These are phyloP conservation scores for Choreutis nemorana DNA, from an alignment of 2,888 invertebrate species.

Conservation along the genomic window DNA sequence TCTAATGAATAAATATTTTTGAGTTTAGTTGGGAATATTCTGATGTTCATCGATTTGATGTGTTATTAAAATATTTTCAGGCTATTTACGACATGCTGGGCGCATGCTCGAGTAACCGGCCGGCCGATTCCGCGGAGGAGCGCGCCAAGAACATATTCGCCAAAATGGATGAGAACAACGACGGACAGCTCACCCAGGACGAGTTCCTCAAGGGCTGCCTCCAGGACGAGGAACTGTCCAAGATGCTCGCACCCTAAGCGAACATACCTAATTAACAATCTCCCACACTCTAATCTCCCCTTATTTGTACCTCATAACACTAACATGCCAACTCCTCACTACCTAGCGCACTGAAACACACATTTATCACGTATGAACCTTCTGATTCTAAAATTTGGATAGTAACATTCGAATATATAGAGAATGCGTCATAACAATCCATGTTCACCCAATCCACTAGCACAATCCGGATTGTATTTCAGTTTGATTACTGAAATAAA, in stretches of 20 bases:
- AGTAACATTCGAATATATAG: too few relatives aligned
- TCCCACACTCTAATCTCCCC: neutral
- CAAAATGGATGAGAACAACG: conserved; percentile 99
- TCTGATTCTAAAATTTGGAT: too few relatives aligned
- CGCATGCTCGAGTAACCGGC: conserved; percentile 93
- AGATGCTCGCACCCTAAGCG: conserved; percentile 91
- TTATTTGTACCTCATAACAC: too few relatives aligned
- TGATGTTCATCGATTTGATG: neutral
- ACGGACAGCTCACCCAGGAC: conserved; percentile 96
- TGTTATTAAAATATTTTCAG: conserved; percentile 53
- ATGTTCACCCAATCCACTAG: too few relatives aligned
- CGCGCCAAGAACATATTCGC: conserved; percentile 99
- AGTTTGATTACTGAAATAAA: too few relatives aligned
- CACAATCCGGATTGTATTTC: too few relatives aligned
- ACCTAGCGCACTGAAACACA: neutral
- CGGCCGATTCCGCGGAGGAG: conserved; percentile 96
- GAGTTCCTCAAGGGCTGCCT: conserved; percentile 98
- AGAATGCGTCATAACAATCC: too few relatives aligned
- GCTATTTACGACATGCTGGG: conserved; percentile 99
- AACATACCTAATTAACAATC: conserved; percentile 13
- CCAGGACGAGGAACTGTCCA: conserved; percentile 94
- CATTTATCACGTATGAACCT: too few relatives aligned
- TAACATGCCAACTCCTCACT: too few relatives aligned
- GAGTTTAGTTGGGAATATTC: too few relatives aligned
- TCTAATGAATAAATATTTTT: too few relatives aligned